Conservation (phyloP, 2,797 vertebrate genomes). For the Geotria australis region DNA sequence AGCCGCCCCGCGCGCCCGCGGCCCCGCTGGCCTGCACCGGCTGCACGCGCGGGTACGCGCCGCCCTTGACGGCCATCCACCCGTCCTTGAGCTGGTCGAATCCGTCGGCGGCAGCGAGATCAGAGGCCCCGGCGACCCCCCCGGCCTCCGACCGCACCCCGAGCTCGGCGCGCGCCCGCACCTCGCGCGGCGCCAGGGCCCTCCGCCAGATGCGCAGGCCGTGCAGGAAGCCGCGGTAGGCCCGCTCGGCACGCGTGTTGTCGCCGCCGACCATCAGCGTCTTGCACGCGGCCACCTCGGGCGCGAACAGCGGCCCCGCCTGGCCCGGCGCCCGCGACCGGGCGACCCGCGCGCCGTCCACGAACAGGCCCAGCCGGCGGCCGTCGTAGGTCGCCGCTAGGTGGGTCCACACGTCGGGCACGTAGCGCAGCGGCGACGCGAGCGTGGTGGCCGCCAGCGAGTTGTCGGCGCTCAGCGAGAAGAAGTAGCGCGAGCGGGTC, state of each 20-base stretch:
- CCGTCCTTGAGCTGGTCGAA: slow-evolving; percentile 20
- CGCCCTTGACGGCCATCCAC: slow-evolving; percentile 32
- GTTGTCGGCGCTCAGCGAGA: slow-evolving; percentile 58
- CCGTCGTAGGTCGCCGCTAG: slow-evolving; percentile 47
- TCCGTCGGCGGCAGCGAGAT: slow-evolving; percentile 15
- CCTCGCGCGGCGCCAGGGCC: slow-evolving; percentile 17
- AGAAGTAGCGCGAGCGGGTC: slow-evolving; percentile 32
- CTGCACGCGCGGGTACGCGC: slow-evolving; percentile 18
- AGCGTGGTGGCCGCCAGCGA: slow-evolving; percentile 26
- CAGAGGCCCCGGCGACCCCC: no score
- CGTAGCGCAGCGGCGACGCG: slow-evolving; percentile 26
- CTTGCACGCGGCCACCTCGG: slow-evolving; percentile 59
- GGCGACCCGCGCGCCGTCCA: slow-evolving; percentile 48
- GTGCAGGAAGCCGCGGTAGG: slow-evolving; percentile 43
- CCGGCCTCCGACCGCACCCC: slow-evolving; percentile 1
- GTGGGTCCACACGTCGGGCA: slow-evolving; percentile 34
- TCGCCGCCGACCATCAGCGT: slow-evolving; percentile 49
- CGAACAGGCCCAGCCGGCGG: slow-evolving; percentile 33
- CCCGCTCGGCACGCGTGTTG: slow-evolving; percentile 18
- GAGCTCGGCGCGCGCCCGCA: slow-evolving; percentile 13
- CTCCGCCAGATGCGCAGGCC: slow-evolving; percentile 29
- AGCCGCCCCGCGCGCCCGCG: no score
- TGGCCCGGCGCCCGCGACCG: slow-evolving; percentile 21
- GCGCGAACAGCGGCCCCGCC: slow-evolving; percentile 37
- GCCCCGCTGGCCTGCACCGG: slow-evolving; percentile 6